Percentiles rank a stretch among this genome's conserved stretches.
phyloP scores from a whole-genome alignment of 2,113 vertebrate species.

The Empidonax alnorum region DNA sequence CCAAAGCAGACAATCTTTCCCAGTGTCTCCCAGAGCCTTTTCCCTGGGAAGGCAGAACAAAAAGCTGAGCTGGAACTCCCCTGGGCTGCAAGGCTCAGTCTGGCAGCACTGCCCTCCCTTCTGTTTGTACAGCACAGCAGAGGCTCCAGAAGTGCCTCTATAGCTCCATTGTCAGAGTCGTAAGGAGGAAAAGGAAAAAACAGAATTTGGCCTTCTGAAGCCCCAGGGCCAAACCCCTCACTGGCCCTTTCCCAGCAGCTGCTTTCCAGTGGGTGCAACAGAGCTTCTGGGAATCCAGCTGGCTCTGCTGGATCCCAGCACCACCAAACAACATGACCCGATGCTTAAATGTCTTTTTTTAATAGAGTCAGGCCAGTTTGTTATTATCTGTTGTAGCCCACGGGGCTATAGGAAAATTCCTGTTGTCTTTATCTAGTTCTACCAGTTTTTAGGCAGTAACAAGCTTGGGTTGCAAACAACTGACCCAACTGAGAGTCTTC shows the following conservation, averaged over 20 bases:
- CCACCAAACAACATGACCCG: background rate
- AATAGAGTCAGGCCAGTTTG: constrained; percentile 27
- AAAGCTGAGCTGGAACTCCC: background rate
- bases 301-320: background rate
- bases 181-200: background rate
- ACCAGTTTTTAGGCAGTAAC: constrained; percentile 67
- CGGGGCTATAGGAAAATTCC: constrained; percentile 68
- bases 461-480: constrained; percentile 68
- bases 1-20: background rate
- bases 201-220: background rate
- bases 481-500: constrained; percentile 45
- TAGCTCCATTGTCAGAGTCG: background rate
- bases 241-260: constrained; percentile 12
- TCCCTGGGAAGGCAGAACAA: background rate
- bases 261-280: background rate
- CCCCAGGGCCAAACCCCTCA: background rate
- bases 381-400: constrained; percentile 57
- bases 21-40: background rate
- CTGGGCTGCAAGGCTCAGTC: background rate
- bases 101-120: background rate
- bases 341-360: constrained; percentile 5
- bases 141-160: background rate
- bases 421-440: constrained; percentile 66
- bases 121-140: background rate
- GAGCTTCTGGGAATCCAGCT: background rate